These are phyloP conservation scores for Eupithecia centaureata DNA, from an alignment of 2,888 invertebrate genomes.

Conservation along the genomic window DNA sequence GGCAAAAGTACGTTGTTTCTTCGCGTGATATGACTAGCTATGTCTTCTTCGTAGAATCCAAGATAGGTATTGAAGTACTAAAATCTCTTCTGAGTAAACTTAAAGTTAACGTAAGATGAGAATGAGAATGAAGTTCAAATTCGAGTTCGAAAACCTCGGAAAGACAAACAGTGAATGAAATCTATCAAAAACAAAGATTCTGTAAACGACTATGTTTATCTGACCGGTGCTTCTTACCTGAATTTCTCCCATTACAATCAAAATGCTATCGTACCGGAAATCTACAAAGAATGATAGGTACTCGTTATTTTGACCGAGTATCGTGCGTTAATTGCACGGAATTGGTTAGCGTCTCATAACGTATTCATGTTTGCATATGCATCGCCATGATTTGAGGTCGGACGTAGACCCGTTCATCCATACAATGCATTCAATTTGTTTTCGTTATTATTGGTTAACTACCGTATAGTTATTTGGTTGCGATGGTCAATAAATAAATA, in stretches of 20 bases:
- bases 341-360: slow-evolving; percentile 38
- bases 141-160: no score
- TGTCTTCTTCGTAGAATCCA: no score
- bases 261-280: background rate
- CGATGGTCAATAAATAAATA: no score
- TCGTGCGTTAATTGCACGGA: slow-evolving; percentile 43
- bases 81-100: no score
- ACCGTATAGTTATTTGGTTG: background rate
- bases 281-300: background rate
- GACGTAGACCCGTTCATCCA: slow-evolving; percentile 35
- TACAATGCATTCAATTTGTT: slow-evolving; percentile 20
- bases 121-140: no score
- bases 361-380: slow-evolving; percentile 32
- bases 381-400: slow-evolving; percentile 30
- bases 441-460: background rate
- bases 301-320: slow-evolving; percentile 44
- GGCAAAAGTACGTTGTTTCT: no score
- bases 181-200: no score
- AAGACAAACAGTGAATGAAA: no score
- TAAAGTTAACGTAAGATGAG: no score
- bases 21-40: no score
- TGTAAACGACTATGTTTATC: no score
- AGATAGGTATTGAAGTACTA: no score
- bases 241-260: background rate
- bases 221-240: background rate